Base-by-base conservation (phyloP, 2,797 vertebrate species). In the Buphagus erythrorhynchus region DNA sequence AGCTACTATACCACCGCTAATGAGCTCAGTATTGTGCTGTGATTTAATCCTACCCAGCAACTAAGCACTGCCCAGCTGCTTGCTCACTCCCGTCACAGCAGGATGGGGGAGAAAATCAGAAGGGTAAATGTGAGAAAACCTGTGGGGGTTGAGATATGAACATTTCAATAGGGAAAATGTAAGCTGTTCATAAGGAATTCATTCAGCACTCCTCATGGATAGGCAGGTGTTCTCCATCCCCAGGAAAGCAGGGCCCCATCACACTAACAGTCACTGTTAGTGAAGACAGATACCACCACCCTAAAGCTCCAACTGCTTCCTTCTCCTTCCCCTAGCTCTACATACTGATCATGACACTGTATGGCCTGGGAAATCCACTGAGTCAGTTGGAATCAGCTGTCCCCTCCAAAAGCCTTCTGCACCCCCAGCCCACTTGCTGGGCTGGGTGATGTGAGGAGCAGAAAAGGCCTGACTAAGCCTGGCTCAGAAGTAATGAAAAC, bases 271-370 rank as follows among this genome's bases (percentile, higher is more conserved):
- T 38, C 49, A 75, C 36, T 33, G n/a, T n/a, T n/a, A 45, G 16
- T 14, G 43, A 69, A 76, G 43, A 69, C 36, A 57, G 55, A 20
- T 17, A 5, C 5, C 38, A 72, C 25, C 51, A 51, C 5, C 10
- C 9, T 46, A 12, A 61, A 61, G 6, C 31, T 19, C 16, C 20
- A 75, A 9, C 6, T 10, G 13, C 49, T 43, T 57, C 28, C 18
- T n/a, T 61, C 24, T 68, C 36, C 18, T 49, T 62, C 22, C 14
- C 35, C 11, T 36, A 75, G 16, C 36, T 48, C 19, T 62, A 18
- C 5, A 25, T 6, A 9, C 28, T 49, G 48, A 62, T 10, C 24
- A 13, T 20, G 13, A 38, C 0, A 1, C 4, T 28, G 49, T 7
- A 25, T 3, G 11, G 48, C 16, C n/a, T 24, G 28, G n/a, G 4